phyloP scores from a whole-genome alignment of 2,888 invertebrate genomes.

The Amphipoea lucens region DNA sequence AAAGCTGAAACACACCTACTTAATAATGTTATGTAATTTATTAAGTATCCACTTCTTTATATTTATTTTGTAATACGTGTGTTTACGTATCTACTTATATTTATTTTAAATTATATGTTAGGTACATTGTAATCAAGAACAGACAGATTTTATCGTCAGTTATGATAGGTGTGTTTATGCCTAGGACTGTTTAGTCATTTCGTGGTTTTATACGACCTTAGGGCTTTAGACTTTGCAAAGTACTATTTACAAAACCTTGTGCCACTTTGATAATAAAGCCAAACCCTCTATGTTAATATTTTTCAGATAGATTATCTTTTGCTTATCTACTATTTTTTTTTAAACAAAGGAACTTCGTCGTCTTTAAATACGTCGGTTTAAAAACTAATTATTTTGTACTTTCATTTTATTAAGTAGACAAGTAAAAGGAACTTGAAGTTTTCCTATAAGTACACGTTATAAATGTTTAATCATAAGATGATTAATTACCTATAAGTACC shows the following conservation, averaged over 20 bases:
- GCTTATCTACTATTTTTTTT: background rate
- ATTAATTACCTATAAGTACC: conserved; percentile 2
- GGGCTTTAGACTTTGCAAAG: conserved; percentile 12
- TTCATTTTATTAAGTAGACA: conserved; percentile 38
- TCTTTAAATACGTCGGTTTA: background rate
- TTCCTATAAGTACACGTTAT: conserved; percentile 14
- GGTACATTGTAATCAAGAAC: background rate
- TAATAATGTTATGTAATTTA: conserved; percentile 24
- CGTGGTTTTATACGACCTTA: conserved; percentile 11
- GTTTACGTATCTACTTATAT: background rate
- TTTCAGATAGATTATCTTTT: background rate
- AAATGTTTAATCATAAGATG: conserved; percentile 18
- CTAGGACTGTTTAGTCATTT: background rate
- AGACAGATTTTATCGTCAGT: conserved; percentile 16
- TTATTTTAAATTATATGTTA: background rate
- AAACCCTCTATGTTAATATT: background rate
- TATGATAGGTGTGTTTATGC: background rate
- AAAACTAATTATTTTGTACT: conserved; percentile 36
- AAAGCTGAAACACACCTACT: conserved; percentile 15
- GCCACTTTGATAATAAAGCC: conserved; percentile 28
- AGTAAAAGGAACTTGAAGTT: conserved; percentile 45
- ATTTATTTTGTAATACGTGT: conserved; percentile 2
- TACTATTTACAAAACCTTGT: conserved; percentile 34
- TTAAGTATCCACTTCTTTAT: conserved; percentile 1
- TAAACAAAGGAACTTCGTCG: background rate